These are phyloP conservation scores for roundworm (Caenorhabditis elegans) DNA, from an alignment of 1,140 invertebrate species.

Conservation along the genomic window WBcel235 BX284606.5:5021001-5021500, in stretches of 20 bases:
- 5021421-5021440: no score
- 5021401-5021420: no score
- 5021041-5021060: neutral
- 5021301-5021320: neutral
- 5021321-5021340: neutral
- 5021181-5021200: constrained; percentile 5
- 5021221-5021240: neutral
- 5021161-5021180: neutral
- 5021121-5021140: constrained; percentile 26
- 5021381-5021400: no score
- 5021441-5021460: no score
- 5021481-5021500: no score
- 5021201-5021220: neutral
- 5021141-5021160: neutral
- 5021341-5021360: neutral
- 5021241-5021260: constrained; percentile 5
- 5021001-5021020: constrained; percentile 7
- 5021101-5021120: neutral
- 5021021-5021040: no score
- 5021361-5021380: no score
- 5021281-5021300: constrained; percentile 8
- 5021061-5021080: neutral
- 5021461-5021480: no score
- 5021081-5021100: neutral
- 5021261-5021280: constrained; percentile 21